Base-by-base conservation (phyloP, 2,797 vertebrate species). In the Schizopygopsis malacanthus region DNA sequence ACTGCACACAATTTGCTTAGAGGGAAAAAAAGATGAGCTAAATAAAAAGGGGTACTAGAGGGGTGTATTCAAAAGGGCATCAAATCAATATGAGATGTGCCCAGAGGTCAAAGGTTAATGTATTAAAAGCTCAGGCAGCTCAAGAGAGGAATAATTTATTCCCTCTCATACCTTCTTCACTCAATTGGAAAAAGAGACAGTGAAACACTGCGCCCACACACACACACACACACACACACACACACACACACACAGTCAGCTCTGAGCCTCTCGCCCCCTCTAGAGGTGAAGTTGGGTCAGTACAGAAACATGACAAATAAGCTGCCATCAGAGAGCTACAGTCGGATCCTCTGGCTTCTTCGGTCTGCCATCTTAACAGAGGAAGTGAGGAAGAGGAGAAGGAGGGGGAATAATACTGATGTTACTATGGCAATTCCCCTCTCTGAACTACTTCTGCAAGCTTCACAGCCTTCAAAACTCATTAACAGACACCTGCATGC, bases 381-480 rank as follows among this genome's bases (percentile, higher is more conserved):
- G 79, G 45, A 85, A 65, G 56, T 75, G 47, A 81, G 78, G 84
- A 85, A 75, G 80, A 87, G 76, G 81, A 87, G 80, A 70, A 86
- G 45, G 65, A 82, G 47, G 82, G 71, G 72, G 50, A 79, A 78
- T 72, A 84, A 72, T 54, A 81, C 82, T 77, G 77, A 85, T 86
- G 87, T 87, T 87, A 86, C 85, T 80, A 87, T 85, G 85, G 83
- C 75, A 78, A 89, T 90, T 89, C 89, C 75, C 89, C 92, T 93
- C 79, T 88, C 90, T 94, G 76, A 82, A 90, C 88, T 84, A 90
- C 80, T 93, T 90, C 91, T 93, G 89, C 93, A 91, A 92, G 90
- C 92, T 91, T 91, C 93, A 94, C 94, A 95, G 94, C 90, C 76
- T 85, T 87, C 87, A 89, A 89, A 90, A 88, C 89, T 90, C 89